A percentile compares a stretch with the other conserved stretches of the same genome.
phyloP scores from a whole-genome alignment of 2,888 invertebrate species.

The Andrena praecox region DNA sequence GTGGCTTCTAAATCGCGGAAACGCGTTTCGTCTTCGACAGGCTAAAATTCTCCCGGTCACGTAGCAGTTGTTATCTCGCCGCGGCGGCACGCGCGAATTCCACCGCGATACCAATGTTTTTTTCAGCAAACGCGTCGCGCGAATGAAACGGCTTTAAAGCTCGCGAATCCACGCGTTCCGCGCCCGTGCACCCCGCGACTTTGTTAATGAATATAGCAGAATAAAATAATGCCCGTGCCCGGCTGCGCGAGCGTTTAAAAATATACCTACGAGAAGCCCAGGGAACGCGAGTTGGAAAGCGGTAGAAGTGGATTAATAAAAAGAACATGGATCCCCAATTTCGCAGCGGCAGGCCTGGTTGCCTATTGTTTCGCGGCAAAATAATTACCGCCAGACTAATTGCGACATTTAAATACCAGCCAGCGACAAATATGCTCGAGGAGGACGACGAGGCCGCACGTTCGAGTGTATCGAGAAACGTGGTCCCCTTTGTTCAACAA shows the following conservation, averaged over 20 bases:
- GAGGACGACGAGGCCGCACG: no score
- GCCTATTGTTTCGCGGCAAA: slow-evolving; percentile 11
- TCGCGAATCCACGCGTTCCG: not conserved
- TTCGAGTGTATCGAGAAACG: slow-evolving; percentile 9
- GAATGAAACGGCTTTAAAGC: not conserved
- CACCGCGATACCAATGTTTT: not conserved
- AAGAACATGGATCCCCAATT: slow-evolving; percentile 1
- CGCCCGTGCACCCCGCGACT: not conserved
- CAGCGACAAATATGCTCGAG: not conserved
- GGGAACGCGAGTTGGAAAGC: not conserved
- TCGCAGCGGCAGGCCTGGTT: not conserved
- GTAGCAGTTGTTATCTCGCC: not conserved
- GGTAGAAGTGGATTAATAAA: slow-evolving; percentile 11
- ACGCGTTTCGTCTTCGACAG: not conserved
- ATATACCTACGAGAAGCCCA: slow-evolving; percentile 8
- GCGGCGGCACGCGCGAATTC: not conserved
- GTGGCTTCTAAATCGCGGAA: not conserved
- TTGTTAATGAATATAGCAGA: slow-evolving; percentile 12
- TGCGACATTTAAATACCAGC: slow-evolving; percentile 34
- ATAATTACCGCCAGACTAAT: slow-evolving; percentile 37
- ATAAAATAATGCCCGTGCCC: slow-evolving; percentile 17
- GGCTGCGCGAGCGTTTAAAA: not conserved
- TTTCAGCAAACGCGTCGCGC: not conserved
- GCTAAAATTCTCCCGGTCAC: not conserved
- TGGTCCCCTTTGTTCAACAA: not conserved